phyloP scores from a whole-genome alignment of 2,797 vertebrate species.

The Typhlichthys eigenmanni region DNA sequence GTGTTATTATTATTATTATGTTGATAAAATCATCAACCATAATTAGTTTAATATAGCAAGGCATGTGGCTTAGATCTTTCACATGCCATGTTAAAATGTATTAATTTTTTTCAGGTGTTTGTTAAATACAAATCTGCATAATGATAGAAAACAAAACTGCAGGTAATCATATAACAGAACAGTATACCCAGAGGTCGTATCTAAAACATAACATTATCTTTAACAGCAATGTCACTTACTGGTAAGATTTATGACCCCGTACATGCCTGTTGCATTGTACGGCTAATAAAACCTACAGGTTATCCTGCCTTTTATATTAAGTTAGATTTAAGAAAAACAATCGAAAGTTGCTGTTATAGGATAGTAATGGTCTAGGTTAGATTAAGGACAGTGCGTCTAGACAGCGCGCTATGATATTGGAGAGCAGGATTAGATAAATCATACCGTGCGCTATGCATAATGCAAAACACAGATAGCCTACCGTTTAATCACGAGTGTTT shows the following conservation, averaged over 20 bases:
- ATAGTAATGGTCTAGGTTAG: conserved; percentile 28
- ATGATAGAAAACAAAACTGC: conserved; percentile 44
- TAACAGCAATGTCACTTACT: conserved; percentile 58
- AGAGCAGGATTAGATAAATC: conserved; percentile 38
- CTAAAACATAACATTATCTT: conserved; percentile 57
- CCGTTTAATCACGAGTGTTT: not conserved
- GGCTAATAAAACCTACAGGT: not conserved
- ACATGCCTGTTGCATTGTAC: conserved; percentile 61
- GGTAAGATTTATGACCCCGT: conserved; percentile 54
- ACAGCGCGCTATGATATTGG: conserved; percentile 40
- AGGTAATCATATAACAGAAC: conserved; percentile 30
- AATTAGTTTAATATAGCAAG: no score
- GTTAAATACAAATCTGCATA: conserved; percentile 18
- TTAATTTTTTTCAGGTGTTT: conserved; percentile 21
- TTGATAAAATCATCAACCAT: no score
- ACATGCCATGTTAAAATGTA: conserved; percentile 13
- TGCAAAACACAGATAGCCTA: conserved; percentile 32
- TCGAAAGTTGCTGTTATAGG: conserved; percentile 51
- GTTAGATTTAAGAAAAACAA: conserved; percentile 20
- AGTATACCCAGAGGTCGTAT: conserved; percentile 54
- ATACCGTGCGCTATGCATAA: conserved; percentile 41
- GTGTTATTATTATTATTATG: no score
- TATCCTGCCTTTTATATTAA: conserved; percentile 3
- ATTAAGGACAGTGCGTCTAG: conserved; percentile 55
- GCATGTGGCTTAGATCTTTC: no score